Conservation (phyloP, 2,888 invertebrate genomes). For the Aporophyla lueneburgensis region DNA sequence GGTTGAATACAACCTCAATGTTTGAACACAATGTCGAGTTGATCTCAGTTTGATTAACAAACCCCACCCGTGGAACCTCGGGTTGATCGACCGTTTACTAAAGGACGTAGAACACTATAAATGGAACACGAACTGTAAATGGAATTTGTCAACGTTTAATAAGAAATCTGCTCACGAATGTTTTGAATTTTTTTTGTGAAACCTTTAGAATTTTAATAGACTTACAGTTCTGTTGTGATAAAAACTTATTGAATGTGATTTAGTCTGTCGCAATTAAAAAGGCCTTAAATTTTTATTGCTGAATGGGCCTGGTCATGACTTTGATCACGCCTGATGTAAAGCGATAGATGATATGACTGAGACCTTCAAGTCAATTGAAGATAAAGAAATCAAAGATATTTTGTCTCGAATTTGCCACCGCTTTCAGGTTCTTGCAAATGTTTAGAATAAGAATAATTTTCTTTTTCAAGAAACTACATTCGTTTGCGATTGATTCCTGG, state of each 20-base stretch:
- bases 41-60: conserved; percentile 57
- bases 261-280: background rate
- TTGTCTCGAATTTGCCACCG: background rate
- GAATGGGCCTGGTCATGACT: no score
- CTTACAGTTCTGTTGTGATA: background rate
- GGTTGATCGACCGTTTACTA: conserved; percentile 63
- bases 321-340: no score
- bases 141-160: background rate
- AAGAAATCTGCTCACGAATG: background rate
- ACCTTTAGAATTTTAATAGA: background rate
- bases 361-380: background rate
- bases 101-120: conserved; percentile 21
- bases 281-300: no score
- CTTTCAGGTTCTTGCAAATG: background rate
- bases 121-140: conserved; percentile 5
- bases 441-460: no score
- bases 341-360: no score
- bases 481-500: no score
- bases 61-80: conserved; percentile 54
- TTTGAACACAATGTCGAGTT: conserved; percentile 51
- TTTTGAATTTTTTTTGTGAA: background rate
- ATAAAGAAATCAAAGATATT: background rate
- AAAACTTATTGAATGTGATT: conserved; percentile 2
- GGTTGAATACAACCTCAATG: conserved; percentile 49
- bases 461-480: no score